A percentile compares a stretch with the other conserved stretches of the same genome.
phyloP scores from a whole-genome alignment of 2,888 invertebrate genomes.

The Fragum fragum region DNA sequence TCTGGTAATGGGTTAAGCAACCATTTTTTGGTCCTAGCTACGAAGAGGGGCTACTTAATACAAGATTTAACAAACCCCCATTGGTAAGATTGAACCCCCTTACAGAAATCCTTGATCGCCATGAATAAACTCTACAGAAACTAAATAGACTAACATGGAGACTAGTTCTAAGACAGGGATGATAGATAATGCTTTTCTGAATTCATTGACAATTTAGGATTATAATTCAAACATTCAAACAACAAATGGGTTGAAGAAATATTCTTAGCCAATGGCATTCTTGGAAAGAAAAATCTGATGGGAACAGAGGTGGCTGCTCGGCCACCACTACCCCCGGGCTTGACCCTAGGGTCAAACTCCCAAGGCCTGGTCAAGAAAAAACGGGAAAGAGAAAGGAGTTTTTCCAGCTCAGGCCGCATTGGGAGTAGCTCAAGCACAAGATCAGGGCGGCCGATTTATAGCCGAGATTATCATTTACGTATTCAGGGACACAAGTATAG shows the following conservation, averaged over 20 bases:
- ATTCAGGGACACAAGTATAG: conserved; percentile 65
- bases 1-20: too few species aligned
- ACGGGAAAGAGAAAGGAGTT: conserved; percentile 40
- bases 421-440: conserved; percentile 35
- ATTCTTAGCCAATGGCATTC: not conserved
- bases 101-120: too few species aligned
- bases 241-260: conserved; percentile 27
- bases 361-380: conserved; percentile 55
- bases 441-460: conserved; percentile 47
- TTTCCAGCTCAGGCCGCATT: conserved; percentile 45
- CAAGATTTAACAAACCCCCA: too few species aligned
- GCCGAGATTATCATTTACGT: conserved; percentile 61
- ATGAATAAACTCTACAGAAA: too few species aligned
- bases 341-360: conserved; percentile 51
- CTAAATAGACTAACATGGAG: too few species aligned
- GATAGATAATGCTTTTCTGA: too few species aligned
- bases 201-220: too few species aligned
- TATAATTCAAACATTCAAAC: too few species aligned
- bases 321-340: conserved; percentile 61
- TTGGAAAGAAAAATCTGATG: conserved; percentile 43
- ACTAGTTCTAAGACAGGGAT: too few species aligned
- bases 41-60: too few species aligned
- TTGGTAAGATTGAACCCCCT: too few species aligned
- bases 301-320: conserved; percentile 67
- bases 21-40: too few species aligned